Percentiles rank a stretch among this genome's conserved stretches.
These are phyloP conservation scores for Physella acuta DNA, from an alignment of 1,140 invertebrate genomes.

Conservation along the genomic window DNA sequence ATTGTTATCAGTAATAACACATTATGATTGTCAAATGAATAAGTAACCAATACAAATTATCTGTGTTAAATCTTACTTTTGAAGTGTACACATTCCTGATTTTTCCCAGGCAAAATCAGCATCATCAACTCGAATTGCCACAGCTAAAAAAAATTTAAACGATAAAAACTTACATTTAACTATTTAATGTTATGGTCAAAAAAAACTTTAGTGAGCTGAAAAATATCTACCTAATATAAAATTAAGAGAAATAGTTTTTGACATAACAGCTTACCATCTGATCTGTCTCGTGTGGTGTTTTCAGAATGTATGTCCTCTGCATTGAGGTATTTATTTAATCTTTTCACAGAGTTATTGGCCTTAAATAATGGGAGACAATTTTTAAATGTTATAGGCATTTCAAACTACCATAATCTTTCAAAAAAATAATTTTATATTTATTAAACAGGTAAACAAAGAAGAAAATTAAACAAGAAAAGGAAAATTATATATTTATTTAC, in stretches of 20 bases:
- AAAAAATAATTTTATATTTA: no score
- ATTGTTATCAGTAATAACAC: not conserved
- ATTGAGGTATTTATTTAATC: constrained; percentile 42
- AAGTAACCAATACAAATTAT: not conserved
- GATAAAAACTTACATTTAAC: not conserved
- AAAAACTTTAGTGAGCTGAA: not conserved
- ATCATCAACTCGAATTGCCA: not conserved
- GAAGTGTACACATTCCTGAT: not conserved
- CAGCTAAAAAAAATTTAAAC: not conserved
- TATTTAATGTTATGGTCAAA: not conserved
- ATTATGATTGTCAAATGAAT: not conserved
- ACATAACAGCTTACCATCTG: constrained; percentile 9
- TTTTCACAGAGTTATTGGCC: constrained; percentile 38
- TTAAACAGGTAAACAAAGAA: no score
- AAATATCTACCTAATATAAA: not conserved
- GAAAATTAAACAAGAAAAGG: no score
- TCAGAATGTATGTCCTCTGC: constrained; percentile 8
- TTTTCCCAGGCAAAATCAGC: constrained; percentile 16
- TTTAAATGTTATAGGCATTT: constrained; percentile 64
- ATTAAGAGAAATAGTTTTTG: no score
- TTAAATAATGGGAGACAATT: constrained; percentile 56
- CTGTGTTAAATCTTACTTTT: not conserved
- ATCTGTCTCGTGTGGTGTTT: not conserved
- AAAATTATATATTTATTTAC: no score
- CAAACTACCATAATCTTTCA: no score